Evolutionary conservation across 1,140 invertebrate genomes (phyloP).

Genomic region (Ceratosolen solmsi): DNA sequence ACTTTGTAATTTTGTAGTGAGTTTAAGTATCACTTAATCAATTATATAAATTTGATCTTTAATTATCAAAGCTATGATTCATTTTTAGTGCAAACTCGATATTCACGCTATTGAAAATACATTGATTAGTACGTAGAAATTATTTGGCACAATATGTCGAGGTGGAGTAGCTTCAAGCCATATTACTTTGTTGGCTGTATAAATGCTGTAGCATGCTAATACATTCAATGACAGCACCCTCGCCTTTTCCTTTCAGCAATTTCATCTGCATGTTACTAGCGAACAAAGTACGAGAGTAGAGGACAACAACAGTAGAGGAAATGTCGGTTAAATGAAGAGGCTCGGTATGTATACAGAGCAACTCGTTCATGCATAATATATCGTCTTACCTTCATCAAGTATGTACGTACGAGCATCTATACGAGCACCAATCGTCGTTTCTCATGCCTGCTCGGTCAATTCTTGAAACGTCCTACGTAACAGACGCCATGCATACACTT

Average conservation of each 20-base stretch:
- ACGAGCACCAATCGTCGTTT: constrained; percentile 13
- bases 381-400: constrained; percentile 47
- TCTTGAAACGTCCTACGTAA: background rate
- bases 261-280: background rate
- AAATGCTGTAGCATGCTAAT: background rate
- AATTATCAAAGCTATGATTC: too few species aligned
- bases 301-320: background rate
- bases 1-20: too few species aligned
- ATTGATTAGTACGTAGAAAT: background rate
- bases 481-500: constrained; percentile 39
- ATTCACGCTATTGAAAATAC: background rate
- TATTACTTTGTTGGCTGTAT: background rate
- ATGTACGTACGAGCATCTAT: constrained; percentile 1
- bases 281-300: too few species aligned
- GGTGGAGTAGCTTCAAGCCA: background rate
- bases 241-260: background rate
- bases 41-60: too few species aligned
- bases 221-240: constrained; percentile 28
- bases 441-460: constrained; percentile 13
- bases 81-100: background rate
- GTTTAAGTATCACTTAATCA: too few species aligned
- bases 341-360: background rate
- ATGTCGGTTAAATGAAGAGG: background rate
- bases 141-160: background rate
- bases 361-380: constrained; percentile 2